phyloP scores from a whole-genome alignment of 2,888 invertebrate genomes.

The Apomyelois bistriatella region DNA sequence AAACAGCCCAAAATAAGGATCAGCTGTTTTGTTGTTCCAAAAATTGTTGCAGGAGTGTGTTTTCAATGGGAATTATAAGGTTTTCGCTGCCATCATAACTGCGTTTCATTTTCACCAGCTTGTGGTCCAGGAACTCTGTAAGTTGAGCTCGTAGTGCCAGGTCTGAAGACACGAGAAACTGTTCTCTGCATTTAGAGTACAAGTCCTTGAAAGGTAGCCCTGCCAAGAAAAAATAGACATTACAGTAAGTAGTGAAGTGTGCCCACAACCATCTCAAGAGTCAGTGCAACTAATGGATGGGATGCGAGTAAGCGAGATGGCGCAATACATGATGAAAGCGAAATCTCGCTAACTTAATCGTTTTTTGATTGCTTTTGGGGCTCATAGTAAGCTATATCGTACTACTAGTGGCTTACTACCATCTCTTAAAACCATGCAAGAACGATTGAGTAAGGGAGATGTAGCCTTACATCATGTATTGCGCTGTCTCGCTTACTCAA shows the following conservation, averaged over 20 bases:
- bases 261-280: too few relatives aligned
- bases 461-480: too few relatives aligned
- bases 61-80: slow-evolving; percentile 88
- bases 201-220: slow-evolving; percentile 94
- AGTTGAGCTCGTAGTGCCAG: slow-evolving; percentile 93
- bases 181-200: slow-evolving; percentile 91
- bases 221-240: slow-evolving; percentile 37
- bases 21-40: slow-evolving; percentile 79
- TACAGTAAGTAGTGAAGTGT: neutral
- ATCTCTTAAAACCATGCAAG: too few relatives aligned
- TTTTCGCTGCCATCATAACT: slow-evolving; percentile 90
- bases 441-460: too few relatives aligned
- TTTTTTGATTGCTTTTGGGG: too few relatives aligned
- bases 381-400: too few relatives aligned
- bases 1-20: slow-evolving; percentile 6
- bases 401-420: too few relatives aligned
- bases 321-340: too few relatives aligned
- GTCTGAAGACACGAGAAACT: slow-evolving; percentile 96
- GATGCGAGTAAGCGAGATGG: too few relatives aligned
- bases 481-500: too few relatives aligned
- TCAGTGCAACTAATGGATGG: too few relatives aligned
- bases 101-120: slow-evolving; percentile 90
- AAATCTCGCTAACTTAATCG: too few relatives aligned
- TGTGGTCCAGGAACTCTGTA: slow-evolving; percentile 97
- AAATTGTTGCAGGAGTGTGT: slow-evolving; percentile 87